Evolutionary conservation across 2,888 invertebrate genomes (phyloP).

Genomic region (Frankliniella fusca): DNA sequence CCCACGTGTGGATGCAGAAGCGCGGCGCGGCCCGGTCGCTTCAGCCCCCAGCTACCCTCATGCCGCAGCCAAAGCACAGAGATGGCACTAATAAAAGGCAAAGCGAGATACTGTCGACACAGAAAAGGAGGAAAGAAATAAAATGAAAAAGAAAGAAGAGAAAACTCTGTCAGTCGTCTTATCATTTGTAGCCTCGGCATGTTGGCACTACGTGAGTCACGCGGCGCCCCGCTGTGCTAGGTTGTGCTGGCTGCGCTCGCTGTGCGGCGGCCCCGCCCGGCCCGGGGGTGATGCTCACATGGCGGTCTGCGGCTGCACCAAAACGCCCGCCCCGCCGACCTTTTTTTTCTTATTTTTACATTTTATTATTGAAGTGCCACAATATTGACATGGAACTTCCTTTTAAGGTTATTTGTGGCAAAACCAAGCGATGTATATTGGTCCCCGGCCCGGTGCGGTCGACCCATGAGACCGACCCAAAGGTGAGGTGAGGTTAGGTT

Average conservation of each 20-base stretch:
- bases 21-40: too few relatives aligned
- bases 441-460: not conserved
- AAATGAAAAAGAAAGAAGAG: not conserved
- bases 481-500: not conserved
- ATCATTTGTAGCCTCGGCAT: conserved; percentile 14
- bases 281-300: not conserved
- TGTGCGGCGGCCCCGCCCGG: not conserved
- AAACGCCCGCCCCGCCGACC: not conserved
- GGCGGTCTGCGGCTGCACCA: not conserved
- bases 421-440: not conserved
- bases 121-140: not conserved
- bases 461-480: too few relatives aligned
- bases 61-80: too few relatives aligned
- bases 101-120: too few relatives aligned
- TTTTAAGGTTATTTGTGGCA: conserved; percentile 20
- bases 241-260: not conserved
- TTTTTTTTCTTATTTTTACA: conserved; percentile 10
- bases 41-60: too few relatives aligned
- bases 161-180: not conserved
- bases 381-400: conserved; percentile 25
- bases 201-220: not conserved
- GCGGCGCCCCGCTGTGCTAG: not conserved
- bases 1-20: too few relatives aligned
- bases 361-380: conserved; percentile 25
- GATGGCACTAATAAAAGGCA: too few relatives aligned